Conservation (phyloP, 92 coral and sea anemone species). For the Epizoanthus rinbou region DNA sequence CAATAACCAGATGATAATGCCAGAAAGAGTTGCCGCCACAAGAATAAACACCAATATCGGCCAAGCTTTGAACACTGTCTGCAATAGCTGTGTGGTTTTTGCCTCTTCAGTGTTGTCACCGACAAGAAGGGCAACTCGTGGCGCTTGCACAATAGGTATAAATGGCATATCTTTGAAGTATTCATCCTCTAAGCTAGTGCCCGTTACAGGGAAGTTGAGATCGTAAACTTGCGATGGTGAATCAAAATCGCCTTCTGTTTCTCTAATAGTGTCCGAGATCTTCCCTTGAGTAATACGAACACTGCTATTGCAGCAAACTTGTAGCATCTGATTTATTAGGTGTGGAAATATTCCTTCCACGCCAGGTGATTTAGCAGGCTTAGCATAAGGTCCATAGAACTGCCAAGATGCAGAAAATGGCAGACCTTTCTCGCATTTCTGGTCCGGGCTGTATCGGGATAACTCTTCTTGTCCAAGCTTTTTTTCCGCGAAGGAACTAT, state of each 20-base stretch:
- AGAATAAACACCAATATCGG: constrained; percentile 92
- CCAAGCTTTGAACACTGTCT: constrained; percentile 92
- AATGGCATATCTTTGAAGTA: constrained; percentile 79
- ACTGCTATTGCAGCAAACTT: constrained; percentile 73
- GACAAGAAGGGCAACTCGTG: constrained; percentile 87
- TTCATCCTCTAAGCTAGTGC: constrained; percentile 65
- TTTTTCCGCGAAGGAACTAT: constrained; percentile 49
- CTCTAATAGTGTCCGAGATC: constrained; percentile 68
- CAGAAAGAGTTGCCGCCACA: constrained; percentile 94
- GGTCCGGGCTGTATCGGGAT: constrained; percentile 68
- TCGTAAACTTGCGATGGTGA: constrained; percentile 67
- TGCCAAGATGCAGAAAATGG: constrained; percentile 94
- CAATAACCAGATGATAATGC: constrained; percentile 91
- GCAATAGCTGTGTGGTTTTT: constrained; percentile 76
- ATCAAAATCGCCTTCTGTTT: constrained; percentile 72
- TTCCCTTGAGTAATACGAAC: constrained; percentile 67
- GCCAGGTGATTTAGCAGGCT: constrained; percentile 51
- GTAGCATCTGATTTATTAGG: constrained; percentile 76
- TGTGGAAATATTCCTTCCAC: constrained; percentile 95
- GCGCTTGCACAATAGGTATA: constrained; percentile 86
- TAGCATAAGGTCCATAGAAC: constrained; percentile 93
- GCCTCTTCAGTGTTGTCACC: constrained; percentile 66
- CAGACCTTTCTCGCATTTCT: constrained; percentile 76
- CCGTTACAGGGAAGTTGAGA: constrained; percentile 87
- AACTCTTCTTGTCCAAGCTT: constrained; percentile 50